A percentile compares a stretch with the other conserved stretches of the same genome.
Evolutionary conservation across 2,888 invertebrate genomes (phyloP).

Genomic region (Lithophane socia): DNA sequence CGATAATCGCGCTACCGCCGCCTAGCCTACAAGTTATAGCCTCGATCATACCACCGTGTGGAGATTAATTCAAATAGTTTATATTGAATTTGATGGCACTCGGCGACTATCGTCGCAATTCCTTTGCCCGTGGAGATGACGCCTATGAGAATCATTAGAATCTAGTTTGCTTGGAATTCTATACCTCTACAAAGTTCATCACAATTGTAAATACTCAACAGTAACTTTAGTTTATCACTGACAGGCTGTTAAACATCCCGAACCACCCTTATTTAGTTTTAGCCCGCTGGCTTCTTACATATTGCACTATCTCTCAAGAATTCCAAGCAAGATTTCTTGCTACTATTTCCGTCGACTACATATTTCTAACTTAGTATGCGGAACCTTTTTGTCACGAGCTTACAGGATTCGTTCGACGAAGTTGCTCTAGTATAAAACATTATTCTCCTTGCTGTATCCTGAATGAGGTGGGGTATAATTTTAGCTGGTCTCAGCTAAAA

Average conservation of each 20-base stretch:
- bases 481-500: background rate
- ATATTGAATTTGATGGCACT: background rate
- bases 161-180: background rate
- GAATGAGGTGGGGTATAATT: background rate
- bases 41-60: background rate
- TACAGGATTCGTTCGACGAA: conserved; percentile 34
- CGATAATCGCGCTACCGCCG: background rate
- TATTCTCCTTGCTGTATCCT: background rate
- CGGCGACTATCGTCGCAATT: background rate
- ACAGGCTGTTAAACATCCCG: no score
- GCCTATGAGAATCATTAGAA: background rate
- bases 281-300: background rate
- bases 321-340: conserved; percentile 59
- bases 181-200: background rate
- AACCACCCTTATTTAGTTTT: no score
- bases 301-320: conserved; percentile 35
- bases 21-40: background rate
- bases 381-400: conserved; percentile 61
- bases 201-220: background rate
- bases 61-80: background rate
- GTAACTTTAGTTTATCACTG: background rate
- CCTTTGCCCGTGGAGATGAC: background rate
- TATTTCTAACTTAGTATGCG: conserved; percentile 62
- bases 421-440: conserved; percentile 29
- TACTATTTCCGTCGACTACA: conserved; percentile 58